Evolutionary conservation across 2,113 vertebrate genomes (phyloP), one percentile per base, ranked within the genome.

Genomic region (Sakesphorus luctuosus): DNA sequence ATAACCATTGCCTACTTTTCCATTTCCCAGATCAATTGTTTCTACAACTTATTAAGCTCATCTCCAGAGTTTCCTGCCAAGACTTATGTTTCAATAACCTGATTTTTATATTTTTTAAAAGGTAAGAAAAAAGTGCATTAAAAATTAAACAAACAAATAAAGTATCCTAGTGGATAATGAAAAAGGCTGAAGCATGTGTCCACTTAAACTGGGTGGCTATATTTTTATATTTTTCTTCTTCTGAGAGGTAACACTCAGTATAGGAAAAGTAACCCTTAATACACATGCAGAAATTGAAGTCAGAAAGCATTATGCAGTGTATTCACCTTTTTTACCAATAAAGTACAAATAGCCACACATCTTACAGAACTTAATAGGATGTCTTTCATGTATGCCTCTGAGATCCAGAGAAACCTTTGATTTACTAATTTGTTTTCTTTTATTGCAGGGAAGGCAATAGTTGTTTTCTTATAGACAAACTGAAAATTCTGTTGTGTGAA

Each of bases 71-170:
- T 85, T 93, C 9, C 15, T 49, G 25, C 18, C 8, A 49, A 68
- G 73, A 20, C 1, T 11, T 72, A 0, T 38, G 5, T 18, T 82
- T 61, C 20, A 38, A 8, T 56, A 77, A 61, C 9, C 3, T 46
- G 8, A 6, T 46, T 66, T 69, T 43, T 36, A 13, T n/a, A 43
- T 14, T 49, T 49, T 49, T 49, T 49, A 24, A 24, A 23, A 24
- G 8, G 1, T 1, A 3, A 5, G 10, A 1, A 21, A 50, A 59
- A 50, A 59, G 2, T 20, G 43, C 3, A 31, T 6, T 55, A 11
- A 58, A 86, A 90, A 49, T 28, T 40, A 69, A 56, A 3, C 0
- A 59, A 31, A 38, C 1, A 24, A 65, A 74, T 11, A 62, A 68
- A 53, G 0, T 38, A 21, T 89, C 69, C 7, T 4, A 36, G 10